A percentile compares a stretch with the other conserved stretches of the same genome.
phyloP scores from a whole-genome alignment of 2,797 vertebrate species.

The Spinus pinus region DNA sequence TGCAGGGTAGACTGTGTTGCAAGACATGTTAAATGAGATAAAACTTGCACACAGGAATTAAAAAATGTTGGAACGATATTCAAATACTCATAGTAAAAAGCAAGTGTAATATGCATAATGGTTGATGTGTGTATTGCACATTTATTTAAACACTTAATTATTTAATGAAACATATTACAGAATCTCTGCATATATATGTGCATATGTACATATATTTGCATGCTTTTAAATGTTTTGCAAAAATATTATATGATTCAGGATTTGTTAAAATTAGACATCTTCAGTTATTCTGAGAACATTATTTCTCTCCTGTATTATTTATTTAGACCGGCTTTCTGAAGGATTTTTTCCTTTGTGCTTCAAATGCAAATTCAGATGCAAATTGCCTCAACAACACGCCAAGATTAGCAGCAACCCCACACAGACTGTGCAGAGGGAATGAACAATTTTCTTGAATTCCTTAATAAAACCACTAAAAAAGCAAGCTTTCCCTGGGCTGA shows the following conservation, averaged over 20 bases:
- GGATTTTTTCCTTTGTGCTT: background rate
- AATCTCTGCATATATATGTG: background rate
- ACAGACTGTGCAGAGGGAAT: background rate
- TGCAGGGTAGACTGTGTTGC: background rate
- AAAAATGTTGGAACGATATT: background rate
- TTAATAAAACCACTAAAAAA: background rate
- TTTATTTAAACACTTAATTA: background rate
- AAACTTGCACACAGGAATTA: background rate
- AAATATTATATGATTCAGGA: background rate
- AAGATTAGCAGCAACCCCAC: background rate
- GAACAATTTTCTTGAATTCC: background rate
- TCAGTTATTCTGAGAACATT: background rate
- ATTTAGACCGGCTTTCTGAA: background rate
- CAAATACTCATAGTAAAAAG: background rate
- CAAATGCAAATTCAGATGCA: conserved; percentile 28
- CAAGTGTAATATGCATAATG: background rate
- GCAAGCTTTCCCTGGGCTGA: background rate
- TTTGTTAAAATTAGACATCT: background rate
- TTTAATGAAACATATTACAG: background rate
- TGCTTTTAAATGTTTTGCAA: background rate
- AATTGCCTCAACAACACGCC: background rate
- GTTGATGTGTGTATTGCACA: background rate
- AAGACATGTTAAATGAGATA: background rate
- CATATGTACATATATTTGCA: background rate
- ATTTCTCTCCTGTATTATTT: background rate